phyloP scores from a whole-genome alignment of 2,888 invertebrate genomes.

The Drosophila mettleri region DNA sequence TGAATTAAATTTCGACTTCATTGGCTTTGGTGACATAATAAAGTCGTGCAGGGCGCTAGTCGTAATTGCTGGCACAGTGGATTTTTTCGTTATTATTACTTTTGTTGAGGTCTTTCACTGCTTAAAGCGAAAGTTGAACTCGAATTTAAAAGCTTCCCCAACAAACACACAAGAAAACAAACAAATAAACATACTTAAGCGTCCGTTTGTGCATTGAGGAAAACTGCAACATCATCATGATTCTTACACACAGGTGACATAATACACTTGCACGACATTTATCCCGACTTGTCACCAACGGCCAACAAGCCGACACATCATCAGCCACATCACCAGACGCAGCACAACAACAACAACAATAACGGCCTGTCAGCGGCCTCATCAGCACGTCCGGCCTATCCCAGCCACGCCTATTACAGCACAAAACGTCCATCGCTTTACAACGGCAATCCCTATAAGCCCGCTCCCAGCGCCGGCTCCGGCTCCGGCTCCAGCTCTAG shows the following conservation, averaged over 20 bases:
- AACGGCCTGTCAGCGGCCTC: slow-evolving; percentile 60
- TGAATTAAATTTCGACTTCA: slow-evolving; percentile 50
- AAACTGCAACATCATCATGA: slow-evolving; percentile 61
- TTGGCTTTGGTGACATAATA: slow-evolving; percentile 65
- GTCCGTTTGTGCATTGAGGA: slow-evolving; percentile 36
- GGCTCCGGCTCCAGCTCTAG: slow-evolving; percentile 32
- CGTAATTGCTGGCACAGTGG: slow-evolving; percentile 34
- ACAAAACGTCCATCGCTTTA: slow-evolving; percentile 76
- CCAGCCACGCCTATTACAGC: slow-evolving; percentile 69
- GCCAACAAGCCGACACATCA: slow-evolving; percentile 68
- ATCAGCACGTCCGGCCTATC: slow-evolving; percentile 48
- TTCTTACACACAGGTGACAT: slow-evolving; percentile 84
- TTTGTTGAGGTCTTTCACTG: slow-evolving; percentile 37
- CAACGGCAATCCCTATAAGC: slow-evolving; percentile 71
- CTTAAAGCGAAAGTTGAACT: slow-evolving; percentile 54
- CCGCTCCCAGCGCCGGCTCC: slow-evolving; percentile 38
- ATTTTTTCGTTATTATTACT: slow-evolving; percentile 58
- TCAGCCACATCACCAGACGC: slow-evolving; percentile 43
- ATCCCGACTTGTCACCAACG: slow-evolving; percentile 82
- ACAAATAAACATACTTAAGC: slow-evolving; percentile 1
- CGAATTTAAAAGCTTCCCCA: slow-evolving; percentile 15
- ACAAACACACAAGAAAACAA: background rate
- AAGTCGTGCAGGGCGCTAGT: slow-evolving; percentile 47
- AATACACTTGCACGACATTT: slow-evolving; percentile 85
- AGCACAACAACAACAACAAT: slow-evolving; percentile 41